Percentiles rank a stretch among this genome's conserved stretches.
Evolutionary conservation across 2,113 vertebrate species (phyloP).

Genomic region (Salminus brasiliensis): DNA sequence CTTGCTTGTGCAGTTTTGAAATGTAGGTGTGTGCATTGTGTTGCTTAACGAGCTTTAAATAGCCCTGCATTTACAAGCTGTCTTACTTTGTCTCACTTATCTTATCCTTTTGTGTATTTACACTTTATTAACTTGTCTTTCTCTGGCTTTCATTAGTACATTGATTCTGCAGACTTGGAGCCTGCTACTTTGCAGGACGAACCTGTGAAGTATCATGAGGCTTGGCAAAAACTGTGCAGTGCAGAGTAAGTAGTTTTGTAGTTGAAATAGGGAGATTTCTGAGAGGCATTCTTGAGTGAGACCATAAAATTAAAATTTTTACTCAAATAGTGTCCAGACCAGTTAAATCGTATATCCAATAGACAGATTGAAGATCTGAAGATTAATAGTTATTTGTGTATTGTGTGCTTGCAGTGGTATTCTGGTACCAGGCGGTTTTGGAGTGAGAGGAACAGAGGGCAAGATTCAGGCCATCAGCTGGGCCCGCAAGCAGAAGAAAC

Average conservation of each 20-base stretch:
- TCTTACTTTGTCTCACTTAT: not conserved
- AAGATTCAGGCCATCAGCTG: conserved; percentile 96
- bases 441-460: conserved; percentile 93
- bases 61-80: not conserved
- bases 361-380: too few species aligned
- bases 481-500: conserved; percentile 95
- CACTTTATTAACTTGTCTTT: not conserved
- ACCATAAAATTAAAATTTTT: too few species aligned
- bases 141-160: conserved; percentile 75
- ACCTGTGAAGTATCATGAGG: conserved; percentile 93
- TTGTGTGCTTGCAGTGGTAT: conserved; percentile 78
- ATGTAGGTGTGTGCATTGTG: not conserved
- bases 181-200: conserved; percentile 85
- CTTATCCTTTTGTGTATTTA: not conserved
- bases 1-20: too few species aligned
- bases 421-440: conserved; percentile 95
- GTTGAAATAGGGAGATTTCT: not conserved
- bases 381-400: too few species aligned
- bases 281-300: too few species aligned
- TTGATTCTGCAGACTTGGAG: conserved; percentile 93
- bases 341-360: too few species aligned
- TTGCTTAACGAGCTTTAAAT: not conserved
- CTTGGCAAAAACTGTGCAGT: conserved; percentile 96
- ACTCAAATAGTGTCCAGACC: too few species aligned
- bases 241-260: conserved; percentile 82